Conservation (phyloP, 1,140 invertebrate genomes). For the Holcopasites calliopsidis region DNA sequence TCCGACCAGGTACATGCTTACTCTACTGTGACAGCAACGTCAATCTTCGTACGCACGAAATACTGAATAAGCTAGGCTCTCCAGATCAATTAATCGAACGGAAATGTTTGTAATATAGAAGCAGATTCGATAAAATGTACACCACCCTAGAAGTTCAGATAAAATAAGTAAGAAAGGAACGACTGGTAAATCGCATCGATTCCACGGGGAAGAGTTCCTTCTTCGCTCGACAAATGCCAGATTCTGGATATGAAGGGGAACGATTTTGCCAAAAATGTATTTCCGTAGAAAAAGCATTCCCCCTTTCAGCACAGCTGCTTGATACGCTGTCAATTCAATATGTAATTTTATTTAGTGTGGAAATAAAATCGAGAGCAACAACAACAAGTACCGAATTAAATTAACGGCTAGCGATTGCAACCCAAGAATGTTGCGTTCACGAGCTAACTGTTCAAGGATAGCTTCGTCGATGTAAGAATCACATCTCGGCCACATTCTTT, state of each 20-base stretch:
- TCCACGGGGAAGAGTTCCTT: not conserved
- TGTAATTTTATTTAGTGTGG: too few relatives aligned
- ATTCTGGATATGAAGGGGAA: conserved; percentile 10
- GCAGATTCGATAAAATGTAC: too few relatives aligned
- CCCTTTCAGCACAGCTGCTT: not conserved
- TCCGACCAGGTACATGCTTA: conserved; percentile 9
- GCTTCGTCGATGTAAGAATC: too few relatives aligned
- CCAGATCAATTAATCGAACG: not conserved
- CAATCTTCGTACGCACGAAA: not conserved
- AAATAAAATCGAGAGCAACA: not conserved
- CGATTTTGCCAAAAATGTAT: conserved; percentile 19
- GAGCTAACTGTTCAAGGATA: not conserved
- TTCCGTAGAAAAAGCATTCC: not conserved
- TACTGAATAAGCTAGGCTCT: not conserved
- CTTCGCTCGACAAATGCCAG: not conserved
- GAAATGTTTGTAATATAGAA: too few relatives aligned
- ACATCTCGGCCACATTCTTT: not conserved
- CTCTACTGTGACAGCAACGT: not conserved
- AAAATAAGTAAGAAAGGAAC: too few relatives aligned
- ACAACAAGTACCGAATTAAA: too few relatives aligned
- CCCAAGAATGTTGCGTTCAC: conserved; percentile 11
- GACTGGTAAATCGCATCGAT: not conserved
- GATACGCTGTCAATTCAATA: not conserved
- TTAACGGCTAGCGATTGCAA: too few relatives aligned
- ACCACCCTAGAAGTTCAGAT: too few relatives aligned